Base-by-base conservation (phyloP, 2,888 invertebrate genomes). In the Mallateleia sp. region DNA sequence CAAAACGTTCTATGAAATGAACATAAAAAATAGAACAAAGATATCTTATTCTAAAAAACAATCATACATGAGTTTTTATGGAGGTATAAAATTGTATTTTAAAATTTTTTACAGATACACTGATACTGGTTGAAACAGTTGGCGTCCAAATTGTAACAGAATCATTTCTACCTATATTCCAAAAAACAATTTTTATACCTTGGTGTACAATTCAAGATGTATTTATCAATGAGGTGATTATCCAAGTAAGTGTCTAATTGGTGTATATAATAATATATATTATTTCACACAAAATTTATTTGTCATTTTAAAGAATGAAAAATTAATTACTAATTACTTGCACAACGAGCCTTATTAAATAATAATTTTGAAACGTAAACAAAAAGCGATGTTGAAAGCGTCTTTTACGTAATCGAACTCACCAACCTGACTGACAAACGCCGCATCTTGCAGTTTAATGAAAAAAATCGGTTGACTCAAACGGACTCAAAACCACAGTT, bases 211-310 rank as follows among this genome's bases (percentile, higher is more conserved):
- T 95, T 14, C 91, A 92, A 54, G 94, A 95, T 91, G 88, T 95
- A 66, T 93, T 95, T 82, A 94, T 95, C 56, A 94, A 95, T 88
- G 95, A 95, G 92, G 94, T 95, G 58, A 94, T 95, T 89, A 93
- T 89, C 79, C 93, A 94, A 79, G 95, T 95, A 91, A 80, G 90
- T 90, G 56, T 18, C 45, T 32, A 28, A 28, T 28, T 8, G 8
- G n/a, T n/a, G n/a, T n/a, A n/a, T n/a, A n/a, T n/a, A 28, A 28
- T 28, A 6, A 28, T 28, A 28, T 28, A 8, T 28, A 28, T 28
- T 28, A 8, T 28, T 28, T 4, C 28, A 28, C 8, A 8, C 28
- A n/a, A n/a, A n/a, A n/a, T n/a, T n/a, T n/a, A n/a, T n/a, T n/a
- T n/a, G n/a, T n/a, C n/a, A n/a, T n/a, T n/a, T n/a, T n/a, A n/a